Evolutionary conservation across 2,888 invertebrate genomes (phyloP).

Genomic region (Lordiphosa andalusiaca): DNA sequence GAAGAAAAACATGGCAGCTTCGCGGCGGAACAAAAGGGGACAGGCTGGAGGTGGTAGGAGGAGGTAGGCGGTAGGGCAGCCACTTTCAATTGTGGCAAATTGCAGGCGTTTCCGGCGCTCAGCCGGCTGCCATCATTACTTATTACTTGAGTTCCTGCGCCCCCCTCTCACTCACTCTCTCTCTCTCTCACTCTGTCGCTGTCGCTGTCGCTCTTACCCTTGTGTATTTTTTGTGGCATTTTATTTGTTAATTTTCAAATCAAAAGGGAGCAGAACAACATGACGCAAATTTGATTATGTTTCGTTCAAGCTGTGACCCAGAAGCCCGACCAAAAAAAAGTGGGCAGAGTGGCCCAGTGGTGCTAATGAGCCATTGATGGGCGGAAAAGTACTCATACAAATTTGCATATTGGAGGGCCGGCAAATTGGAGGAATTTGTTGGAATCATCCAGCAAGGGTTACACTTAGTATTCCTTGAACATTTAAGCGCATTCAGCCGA

Average conservation of each 20-base stretch:
- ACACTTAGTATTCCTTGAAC: too few species aligned
- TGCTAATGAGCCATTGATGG: conserved; percentile 48
- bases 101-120: conserved; percentile 72
- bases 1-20: conserved; percentile 59
- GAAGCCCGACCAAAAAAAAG: neutral
- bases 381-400: neutral
- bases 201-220: conserved; percentile 7
- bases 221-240: conserved; percentile 44
- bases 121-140: conserved; percentile 72
- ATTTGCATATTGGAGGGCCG: conserved; percentile 43
- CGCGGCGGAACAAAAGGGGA: conserved; percentile 16
- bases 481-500: too few species aligned
- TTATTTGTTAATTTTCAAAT: conserved; percentile 72
- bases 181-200: neutral
- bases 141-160: conserved; percentile 31
- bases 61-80: conserved; percentile 44
- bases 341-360: conserved; percentile 28
- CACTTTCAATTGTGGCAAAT: conserved; percentile 76
- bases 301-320: conserved; percentile 53
- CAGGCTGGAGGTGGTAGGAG: conserved; percentile 1
- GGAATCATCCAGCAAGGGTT: too few species aligned
- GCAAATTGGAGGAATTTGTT: too few species aligned
- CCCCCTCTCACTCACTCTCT: neutral
- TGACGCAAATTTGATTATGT: conserved; percentile 68
- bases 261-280: conserved; percentile 37